phyloP scores from a whole-genome alignment of 2,888 invertebrate genomes.

The Drosophila lacicola region DNA sequence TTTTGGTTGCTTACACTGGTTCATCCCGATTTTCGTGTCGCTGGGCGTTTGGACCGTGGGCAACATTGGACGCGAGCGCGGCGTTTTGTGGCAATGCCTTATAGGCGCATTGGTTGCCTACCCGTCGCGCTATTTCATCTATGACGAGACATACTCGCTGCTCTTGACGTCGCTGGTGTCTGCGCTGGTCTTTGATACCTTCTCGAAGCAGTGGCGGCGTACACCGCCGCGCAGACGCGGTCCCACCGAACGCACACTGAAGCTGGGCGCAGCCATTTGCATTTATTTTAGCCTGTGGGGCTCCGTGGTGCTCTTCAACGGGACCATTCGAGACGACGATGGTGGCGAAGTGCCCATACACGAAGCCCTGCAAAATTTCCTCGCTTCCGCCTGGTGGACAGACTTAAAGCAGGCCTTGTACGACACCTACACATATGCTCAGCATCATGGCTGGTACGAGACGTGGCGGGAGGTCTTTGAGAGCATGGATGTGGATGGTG shows the following conservation, averaged over 20 bases:
- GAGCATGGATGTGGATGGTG: slow-evolving; percentile 95
- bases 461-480: slow-evolving; percentile 95
- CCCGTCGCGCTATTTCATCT: slow-evolving; percentile 90
- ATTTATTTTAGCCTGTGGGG: slow-evolving; percentile 91
- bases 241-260: slow-evolving; percentile 86
- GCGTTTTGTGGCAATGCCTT: slow-evolving; percentile 89
- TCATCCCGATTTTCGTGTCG: slow-evolving; percentile 90
- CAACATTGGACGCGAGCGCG: slow-evolving; percentile 94
- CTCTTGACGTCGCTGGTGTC: slow-evolving; percentile 89
- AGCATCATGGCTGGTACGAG: slow-evolving; percentile 94
- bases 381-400: slow-evolving; percentile 95
- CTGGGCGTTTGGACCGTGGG: slow-evolving; percentile 95
- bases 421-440: slow-evolving; percentile 91
- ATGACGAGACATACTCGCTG: slow-evolving; percentile 90
- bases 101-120: slow-evolving; percentile 89
- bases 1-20: slow-evolving; percentile 89
- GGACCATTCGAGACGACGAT: slow-evolving; percentile 92
- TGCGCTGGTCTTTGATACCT: slow-evolving; percentile 90
- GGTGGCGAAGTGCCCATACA: slow-evolving; percentile 95
- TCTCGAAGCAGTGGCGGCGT: slow-evolving; percentile 92
- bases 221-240: slow-evolving; percentile 86
- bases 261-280: slow-evolving; percentile 88
- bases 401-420: slow-evolving; percentile 90
- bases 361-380: slow-evolving; percentile 95
- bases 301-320: slow-evolving; percentile 94